phyloP scores from a whole-genome alignment of 2,113 vertebrate genomes.

The Brachyistius frenatus region DNA sequence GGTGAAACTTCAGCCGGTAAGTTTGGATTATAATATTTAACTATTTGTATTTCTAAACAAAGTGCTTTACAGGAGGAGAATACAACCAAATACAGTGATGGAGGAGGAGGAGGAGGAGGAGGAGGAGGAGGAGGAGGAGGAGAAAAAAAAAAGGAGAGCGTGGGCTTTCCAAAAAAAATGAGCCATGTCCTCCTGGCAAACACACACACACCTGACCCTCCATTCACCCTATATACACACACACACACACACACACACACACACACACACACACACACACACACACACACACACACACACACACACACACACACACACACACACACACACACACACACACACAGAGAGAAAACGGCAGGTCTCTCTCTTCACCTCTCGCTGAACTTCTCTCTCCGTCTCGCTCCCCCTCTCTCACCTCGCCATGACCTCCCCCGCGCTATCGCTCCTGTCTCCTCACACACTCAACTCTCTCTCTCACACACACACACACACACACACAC shows the following conservation, averaged over 20 bases:
- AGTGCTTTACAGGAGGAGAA: no score
- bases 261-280: no score
- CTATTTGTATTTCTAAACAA: no score
- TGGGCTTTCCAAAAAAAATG: slow-evolving; percentile 37
- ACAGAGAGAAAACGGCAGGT: slow-evolving; percentile 62
- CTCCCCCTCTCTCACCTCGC: slow-evolving; percentile 76
- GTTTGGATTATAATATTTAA: no score
- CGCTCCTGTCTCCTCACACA: slow-evolving; percentile 60
- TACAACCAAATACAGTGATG: not conserved
- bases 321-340: slow-evolving; percentile 52
- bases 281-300: slow-evolving; percentile 28
- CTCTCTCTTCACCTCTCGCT: slow-evolving; percentile 73
- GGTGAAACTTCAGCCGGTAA: no score
- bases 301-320: slow-evolving; percentile 48
- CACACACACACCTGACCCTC: slow-evolving; percentile 60
- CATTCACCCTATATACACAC: slow-evolving; percentile 55
- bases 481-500: slow-evolving; percentile 55
- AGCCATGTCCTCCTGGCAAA: slow-evolving; percentile 55
- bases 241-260: slow-evolving; percentile 21
- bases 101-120: slow-evolving; percentile 54
- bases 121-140: slow-evolving; percentile 40
- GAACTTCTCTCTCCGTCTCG: slow-evolving; percentile 75
- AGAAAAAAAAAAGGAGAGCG: not conserved
- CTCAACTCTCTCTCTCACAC: slow-evolving; percentile 23
- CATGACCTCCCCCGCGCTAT: slow-evolving; percentile 69